Conservation (phyloP, 2,797 vertebrate genomes). For the Aeoliscus strigatus region DNA sequence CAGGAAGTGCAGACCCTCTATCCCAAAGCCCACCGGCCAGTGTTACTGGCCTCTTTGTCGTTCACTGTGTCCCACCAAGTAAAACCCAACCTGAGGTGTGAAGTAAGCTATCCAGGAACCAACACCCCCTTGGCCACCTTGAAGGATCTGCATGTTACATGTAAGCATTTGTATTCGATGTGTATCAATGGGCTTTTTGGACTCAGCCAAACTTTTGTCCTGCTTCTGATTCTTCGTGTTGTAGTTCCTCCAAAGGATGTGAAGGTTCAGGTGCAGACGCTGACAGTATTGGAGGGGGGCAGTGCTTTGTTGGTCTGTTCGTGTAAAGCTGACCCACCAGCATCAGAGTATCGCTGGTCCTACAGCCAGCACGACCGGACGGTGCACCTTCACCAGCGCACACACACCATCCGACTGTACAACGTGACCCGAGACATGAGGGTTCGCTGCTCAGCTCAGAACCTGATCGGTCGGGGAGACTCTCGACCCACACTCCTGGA, state of each 20-base stretch:
- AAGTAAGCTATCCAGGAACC: conserved; percentile 53
- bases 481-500: conserved; percentile 60
- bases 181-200: neutral
- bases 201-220: neutral
- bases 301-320: conserved; percentile 68
- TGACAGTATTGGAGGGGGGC: conserved; percentile 67
- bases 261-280: conserved; percentile 60
- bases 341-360: conserved; percentile 70
- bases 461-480: conserved; percentile 67
- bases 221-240: neutral
- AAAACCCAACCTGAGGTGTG: conserved; percentile 68
- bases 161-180: conserved; percentile 47
- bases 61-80: conserved; percentile 66
- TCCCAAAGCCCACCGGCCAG: conserved; percentile 22
- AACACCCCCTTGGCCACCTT: conserved; percentile 14
- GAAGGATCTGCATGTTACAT: conserved; percentile 69
- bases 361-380: conserved; percentile 54
- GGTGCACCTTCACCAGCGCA: conserved; percentile 39
- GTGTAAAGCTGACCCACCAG: conserved; percentile 77
- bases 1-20: conserved; percentile 20
- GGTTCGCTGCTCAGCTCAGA: conserved; percentile 70
- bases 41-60: conserved; percentile 57
- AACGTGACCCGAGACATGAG: conserved; percentile 69
- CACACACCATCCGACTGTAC: conserved; percentile 52
- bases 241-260: conserved; percentile 75